Conservation (phyloP, 1,140 invertebrate genomes). For the Heliothis subflexa region DNA sequence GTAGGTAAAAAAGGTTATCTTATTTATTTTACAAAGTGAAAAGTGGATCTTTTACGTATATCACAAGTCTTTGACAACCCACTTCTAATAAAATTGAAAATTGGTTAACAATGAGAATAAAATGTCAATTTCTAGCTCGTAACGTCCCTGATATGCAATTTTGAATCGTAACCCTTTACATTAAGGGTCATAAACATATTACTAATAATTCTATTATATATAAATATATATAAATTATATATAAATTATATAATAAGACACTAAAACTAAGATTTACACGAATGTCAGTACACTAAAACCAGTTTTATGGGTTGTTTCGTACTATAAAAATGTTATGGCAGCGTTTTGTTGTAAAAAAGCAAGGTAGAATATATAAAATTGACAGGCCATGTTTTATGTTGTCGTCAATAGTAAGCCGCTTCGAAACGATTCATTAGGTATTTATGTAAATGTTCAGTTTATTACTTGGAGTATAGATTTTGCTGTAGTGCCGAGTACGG, state of each 20-base stretch:
- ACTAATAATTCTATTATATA: conserved; percentile 36
- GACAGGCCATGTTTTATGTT: conserved; percentile 71
- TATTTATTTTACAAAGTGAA: not conserved
- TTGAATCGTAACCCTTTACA: conserved; percentile 20
- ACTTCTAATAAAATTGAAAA: not conserved
- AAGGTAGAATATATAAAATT: conserved; percentile 68
- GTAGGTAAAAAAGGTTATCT: not conserved
- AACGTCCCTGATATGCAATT: not conserved
- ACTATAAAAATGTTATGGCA: conserved; percentile 78
- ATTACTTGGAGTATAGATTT: conserved; percentile 63
- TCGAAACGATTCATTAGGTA: conserved; percentile 45
- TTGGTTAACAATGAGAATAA: conserved; percentile 10
- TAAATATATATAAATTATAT: too few species aligned
- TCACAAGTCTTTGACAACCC: not conserved
- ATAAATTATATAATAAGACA: conserved; percentile 45
- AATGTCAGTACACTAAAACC: conserved; percentile 66
- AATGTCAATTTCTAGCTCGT: not conserved
- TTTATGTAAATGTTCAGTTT: conserved; percentile 69
- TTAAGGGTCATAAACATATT: conserved; percentile 31
- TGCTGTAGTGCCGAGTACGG: conserved; percentile 31
- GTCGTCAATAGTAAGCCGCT: conserved; percentile 37
- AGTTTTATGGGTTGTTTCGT: conserved; percentile 69
- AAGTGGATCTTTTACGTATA: too few species aligned
- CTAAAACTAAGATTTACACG: conserved; percentile 52
- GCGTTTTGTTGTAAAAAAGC: conserved; percentile 62